These are phyloP conservation scores for Melangyna quadrimaculata DNA, from an alignment of 2,888 invertebrate species.

Conservation along the genomic window DNA sequence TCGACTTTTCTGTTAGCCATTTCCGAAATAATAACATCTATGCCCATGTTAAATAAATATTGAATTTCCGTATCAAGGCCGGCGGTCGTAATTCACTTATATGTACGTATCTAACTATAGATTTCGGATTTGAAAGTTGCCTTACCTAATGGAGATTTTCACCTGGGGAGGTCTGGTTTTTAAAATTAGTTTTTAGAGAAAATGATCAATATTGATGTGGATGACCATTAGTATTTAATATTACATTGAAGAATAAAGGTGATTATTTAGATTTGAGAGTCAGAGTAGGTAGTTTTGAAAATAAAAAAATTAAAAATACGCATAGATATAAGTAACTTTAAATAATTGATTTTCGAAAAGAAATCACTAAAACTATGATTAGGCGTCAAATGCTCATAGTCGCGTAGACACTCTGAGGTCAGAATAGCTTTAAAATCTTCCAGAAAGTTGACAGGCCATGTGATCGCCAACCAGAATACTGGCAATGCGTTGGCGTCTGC, in stretches of 20 bases:
- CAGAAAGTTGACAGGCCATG: no score
- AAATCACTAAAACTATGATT: no score
- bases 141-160: conserved; percentile 46
- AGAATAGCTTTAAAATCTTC: no score
- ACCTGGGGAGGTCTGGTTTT: conserved; percentile 30
- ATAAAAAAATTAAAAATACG: no score
- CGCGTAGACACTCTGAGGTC: no score
- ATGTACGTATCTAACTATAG: no score
- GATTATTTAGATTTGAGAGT: not conserved
- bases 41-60: conserved; percentile 46
- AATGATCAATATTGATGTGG: not conserved
- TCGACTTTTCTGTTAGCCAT: conserved; percentile 14
- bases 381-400: no score
- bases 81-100: conserved; percentile 44
- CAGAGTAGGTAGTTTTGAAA: no score
- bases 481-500: no score
- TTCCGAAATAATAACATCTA: conserved; percentile 24
- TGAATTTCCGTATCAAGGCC: conserved; percentile 42
- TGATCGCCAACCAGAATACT: no score
- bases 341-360: no score
- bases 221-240: not conserved
- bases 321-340: no score
- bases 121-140: conserved; percentile 22
- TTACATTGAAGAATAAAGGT: not conserved
- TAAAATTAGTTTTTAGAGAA: not conserved